These are phyloP conservation scores for Subanguina moxae DNA, from an alignment of 1,140 invertebrate genomes.

Conservation along the genomic window DNA sequence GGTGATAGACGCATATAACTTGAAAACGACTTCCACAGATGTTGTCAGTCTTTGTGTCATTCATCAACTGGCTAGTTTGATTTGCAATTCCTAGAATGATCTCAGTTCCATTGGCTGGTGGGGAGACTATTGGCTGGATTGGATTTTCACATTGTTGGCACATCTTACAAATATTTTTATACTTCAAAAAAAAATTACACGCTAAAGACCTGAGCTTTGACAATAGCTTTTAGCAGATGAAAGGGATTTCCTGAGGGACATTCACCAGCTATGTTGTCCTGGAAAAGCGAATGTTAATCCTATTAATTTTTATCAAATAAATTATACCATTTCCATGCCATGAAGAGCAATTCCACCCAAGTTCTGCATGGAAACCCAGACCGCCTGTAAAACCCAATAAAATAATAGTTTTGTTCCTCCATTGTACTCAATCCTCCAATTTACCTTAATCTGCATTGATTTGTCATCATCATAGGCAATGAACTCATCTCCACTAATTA, in stretches of 20 bases:
- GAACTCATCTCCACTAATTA: conserved; percentile 24
- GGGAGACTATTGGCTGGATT: not conserved
- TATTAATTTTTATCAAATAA: no score
- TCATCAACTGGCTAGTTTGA: not conserved
- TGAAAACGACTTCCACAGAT: not conserved
- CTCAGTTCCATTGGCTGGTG: not conserved
- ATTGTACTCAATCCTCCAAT: not conserved
- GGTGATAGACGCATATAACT: not conserved
- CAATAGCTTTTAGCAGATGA: conserved; percentile 19
- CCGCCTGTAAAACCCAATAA: conserved; percentile 7
- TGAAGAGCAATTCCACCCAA: conserved; percentile 28
- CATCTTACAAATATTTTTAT: not conserved
- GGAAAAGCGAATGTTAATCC: no score
- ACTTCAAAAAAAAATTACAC: not conserved
- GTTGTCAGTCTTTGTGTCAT: not conserved
- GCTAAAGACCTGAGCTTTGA: conserved; percentile 13
- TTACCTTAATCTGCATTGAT: conserved; percentile 27
- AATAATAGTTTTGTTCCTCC: conserved; percentile 5
- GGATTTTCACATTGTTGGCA: not conserved
- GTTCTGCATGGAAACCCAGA: conserved; percentile 22
- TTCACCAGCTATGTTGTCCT: conserved; percentile 21
- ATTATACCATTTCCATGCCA: conserved; percentile 8
- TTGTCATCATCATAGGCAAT: conserved; percentile 28
- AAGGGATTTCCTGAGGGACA: conserved; percentile 20
- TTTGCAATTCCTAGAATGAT: not conserved